phyloP scores from a whole-genome alignment of 2,113 vertebrate species.

The Tympanuchus pallidicinctus region DNA sequence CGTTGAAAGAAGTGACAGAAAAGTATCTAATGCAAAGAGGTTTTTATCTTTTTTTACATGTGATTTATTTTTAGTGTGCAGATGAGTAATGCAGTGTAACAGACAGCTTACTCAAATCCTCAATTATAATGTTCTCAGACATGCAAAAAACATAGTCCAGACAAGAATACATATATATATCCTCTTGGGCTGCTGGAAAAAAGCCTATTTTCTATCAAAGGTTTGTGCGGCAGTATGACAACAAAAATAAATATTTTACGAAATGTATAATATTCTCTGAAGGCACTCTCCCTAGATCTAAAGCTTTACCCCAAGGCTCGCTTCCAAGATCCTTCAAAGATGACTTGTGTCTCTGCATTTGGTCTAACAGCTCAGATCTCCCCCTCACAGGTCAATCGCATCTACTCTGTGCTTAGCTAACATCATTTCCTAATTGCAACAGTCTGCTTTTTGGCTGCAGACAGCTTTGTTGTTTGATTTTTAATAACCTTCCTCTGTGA shows the following conservation, averaged over 20 bases:
- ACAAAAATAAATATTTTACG: conserved; percentile 29
- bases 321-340: conserved; percentile 12
- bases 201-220: conserved; percentile 9
- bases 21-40: not conserved
- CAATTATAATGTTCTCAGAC: not conserved
- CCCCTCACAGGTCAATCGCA: not conserved
- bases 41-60: not conserved
- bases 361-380: conserved; percentile 7
- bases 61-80: conserved; percentile 9
- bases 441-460: conserved; percentile 51
- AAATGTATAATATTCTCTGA: not conserved
- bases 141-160: conserved; percentile 8
- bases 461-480: conserved; percentile 55
- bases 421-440: conserved; percentile 31
- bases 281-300: not conserved
- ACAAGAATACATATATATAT: not conserved
- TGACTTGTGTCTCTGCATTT: not conserved
- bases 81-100: not conserved
- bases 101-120: not conserved
- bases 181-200: not conserved
- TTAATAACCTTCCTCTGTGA: conserved; percentile 30
- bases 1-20: not conserved
- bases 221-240: conserved; percentile 10
- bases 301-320: conserved; percentile 2
- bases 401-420: not conserved